Conservation (phyloP, 2,113 vertebrate species). For the Urocolius indicus region DNA sequence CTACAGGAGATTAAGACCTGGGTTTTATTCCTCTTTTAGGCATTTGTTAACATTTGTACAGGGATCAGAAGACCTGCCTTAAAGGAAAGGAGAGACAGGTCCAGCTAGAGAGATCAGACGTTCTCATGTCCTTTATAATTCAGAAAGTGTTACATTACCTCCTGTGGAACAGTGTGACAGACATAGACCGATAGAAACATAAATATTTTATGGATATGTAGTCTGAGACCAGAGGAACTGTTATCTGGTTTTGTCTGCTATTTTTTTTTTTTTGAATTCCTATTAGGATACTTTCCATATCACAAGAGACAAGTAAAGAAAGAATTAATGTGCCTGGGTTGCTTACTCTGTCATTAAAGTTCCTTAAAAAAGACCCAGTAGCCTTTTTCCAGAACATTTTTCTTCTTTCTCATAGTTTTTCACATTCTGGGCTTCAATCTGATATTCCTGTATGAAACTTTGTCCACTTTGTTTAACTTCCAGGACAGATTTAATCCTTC, state of each 20-base stretch:
- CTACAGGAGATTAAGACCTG: not conserved
- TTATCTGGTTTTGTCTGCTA: not conserved
- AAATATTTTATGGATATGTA: not conserved
- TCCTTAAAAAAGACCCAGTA: conserved; percentile 32
- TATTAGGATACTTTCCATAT: conserved; percentile 1
- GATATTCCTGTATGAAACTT: conserved; percentile 22
- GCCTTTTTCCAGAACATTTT: conserved; percentile 14
- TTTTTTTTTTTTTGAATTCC: not conserved
- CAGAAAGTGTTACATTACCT: not conserved
- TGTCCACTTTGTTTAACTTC: conserved; percentile 30
- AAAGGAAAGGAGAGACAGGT: not conserved
- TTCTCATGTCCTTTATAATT: not conserved
- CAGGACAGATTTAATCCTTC: conserved; percentile 45
- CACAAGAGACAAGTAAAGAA: not conserved
- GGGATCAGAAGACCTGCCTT: not conserved
- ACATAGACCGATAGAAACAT: not conserved
- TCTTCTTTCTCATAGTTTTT: conserved; percentile 14
- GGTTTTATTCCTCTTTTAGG: not conserved
- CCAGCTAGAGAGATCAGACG: not conserved
- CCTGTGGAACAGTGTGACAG: not conserved
- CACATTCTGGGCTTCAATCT: conserved; percentile 7
- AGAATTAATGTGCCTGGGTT: not conserved
- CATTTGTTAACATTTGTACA: not conserved
- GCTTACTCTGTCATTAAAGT: not conserved
- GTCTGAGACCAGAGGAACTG: not conserved